phyloP scores from a whole-genome alignment of 2,113 vertebrate species.

The Ondatra zibethicus region DNA sequence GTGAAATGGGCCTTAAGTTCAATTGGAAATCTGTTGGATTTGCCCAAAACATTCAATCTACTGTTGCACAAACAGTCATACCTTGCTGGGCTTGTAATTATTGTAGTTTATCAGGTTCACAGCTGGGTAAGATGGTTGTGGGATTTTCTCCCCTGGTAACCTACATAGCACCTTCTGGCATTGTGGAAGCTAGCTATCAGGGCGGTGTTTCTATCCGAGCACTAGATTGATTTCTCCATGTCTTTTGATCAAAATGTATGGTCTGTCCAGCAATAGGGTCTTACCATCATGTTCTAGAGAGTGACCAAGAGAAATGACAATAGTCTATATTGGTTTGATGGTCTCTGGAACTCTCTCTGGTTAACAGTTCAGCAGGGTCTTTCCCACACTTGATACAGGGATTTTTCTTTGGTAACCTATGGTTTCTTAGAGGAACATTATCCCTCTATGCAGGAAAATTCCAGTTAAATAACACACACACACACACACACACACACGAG shows the following conservation, averaged over 20 bases:
- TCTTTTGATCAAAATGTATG: background rate
- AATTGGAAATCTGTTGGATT: background rate
- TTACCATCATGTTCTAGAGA: background rate
- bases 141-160: background rate
- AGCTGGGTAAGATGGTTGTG: background rate
- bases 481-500: background rate
- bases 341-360: background rate
- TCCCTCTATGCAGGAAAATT: background rate
- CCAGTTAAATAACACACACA: background rate
- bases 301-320: background rate
- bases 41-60: background rate
- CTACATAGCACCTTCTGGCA: background rate
- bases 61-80: background rate
- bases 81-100: background rate
- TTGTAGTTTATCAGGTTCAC: background rate
- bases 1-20: background rate
- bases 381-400: background rate
- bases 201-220: background rate
- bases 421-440: background rate
- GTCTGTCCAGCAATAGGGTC: background rate
- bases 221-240: background rate
- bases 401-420: background rate
- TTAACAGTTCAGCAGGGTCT: too few relatives aligned
- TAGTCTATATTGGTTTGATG: background rate
- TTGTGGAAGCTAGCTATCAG: background rate